Evolutionary conservation across 2,888 invertebrate genomes (phyloP), one percentile per base, ranked within the genome.

Genomic region (Drosophila vallismaia): DNA sequence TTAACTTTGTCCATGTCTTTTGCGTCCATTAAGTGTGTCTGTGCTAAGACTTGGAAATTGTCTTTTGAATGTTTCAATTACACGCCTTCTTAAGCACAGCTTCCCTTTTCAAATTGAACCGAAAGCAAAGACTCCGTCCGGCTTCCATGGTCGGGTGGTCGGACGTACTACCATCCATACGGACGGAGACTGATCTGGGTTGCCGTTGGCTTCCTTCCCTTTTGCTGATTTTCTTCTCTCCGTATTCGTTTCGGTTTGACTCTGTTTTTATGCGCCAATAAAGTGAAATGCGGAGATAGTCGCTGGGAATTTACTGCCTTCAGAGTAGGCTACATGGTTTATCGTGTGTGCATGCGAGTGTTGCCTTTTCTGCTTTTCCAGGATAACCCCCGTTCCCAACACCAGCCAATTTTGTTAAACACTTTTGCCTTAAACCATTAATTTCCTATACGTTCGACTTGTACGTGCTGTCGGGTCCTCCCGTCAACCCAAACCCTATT

Each of bases 11-110:
- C 81, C 76, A 74, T 84, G 83, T 83, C 83, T 85, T 81, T 75
- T 74, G 80, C 88, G 85, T 86, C 85, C 88, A 86, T 88, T 88
- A 88, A 88, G 89, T 90, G 90, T 89, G 90, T 89, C 89, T 90
- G 90, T 89, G 90, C 88, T 90, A 90, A 90, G 90, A 89, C 90
- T 89, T 91, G 91, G 91, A 91, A 91, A 90, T 90, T 90, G 90
- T 90, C 91, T 90, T 90, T 89, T 91, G 91, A 91, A 92, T 91
- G 91, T 91, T 92, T 91, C 92, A 92, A 92, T 92, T 92, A 92
- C 92, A 92, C 92, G 92, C 92, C 92, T 92, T 92, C 92, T 92
- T 92, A 92, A 91, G 89, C 92, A 91, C 91, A 91, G 90, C 86
- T 89, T 90, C 89, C 86, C 74, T 80, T 80, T 80, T 71, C 76